phyloP scores from a whole-genome alignment of 2,797 vertebrate genomes.

The Tapera naevia region DNA sequence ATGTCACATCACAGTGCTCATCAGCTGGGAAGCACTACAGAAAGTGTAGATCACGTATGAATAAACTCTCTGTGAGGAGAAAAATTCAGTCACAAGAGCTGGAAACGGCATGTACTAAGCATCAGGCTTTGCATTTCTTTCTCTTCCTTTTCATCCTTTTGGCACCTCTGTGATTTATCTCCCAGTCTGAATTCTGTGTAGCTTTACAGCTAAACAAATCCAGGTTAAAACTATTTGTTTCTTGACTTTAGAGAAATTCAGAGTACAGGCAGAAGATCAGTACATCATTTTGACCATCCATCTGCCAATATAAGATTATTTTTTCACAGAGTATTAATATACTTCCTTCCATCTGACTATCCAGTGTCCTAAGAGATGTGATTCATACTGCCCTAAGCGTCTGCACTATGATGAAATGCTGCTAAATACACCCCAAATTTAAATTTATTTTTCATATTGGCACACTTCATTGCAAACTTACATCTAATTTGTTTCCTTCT shows the following conservation, averaged over 20 bases:
- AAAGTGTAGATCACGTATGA: not conserved
- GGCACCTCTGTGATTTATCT: not conserved
- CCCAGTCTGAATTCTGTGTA: not conserved
- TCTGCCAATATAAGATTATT: not conserved
- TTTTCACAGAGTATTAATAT: not conserved
- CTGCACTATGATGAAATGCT: not conserved
- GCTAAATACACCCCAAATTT: not conserved
- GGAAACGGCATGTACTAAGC: not conserved
- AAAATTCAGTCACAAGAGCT: not conserved
- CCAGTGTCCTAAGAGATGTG: not conserved
- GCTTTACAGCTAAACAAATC: conserved; percentile 20
- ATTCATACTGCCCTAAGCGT: not conserved
- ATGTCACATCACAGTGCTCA: not conserved
- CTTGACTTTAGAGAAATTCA: not conserved
- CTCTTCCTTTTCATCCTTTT: not conserved
- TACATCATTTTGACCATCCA: not conserved
- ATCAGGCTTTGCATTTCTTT: not conserved
- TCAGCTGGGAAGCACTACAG: not conserved
- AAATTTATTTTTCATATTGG: not conserved
- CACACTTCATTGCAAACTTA: not conserved
- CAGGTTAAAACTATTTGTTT: not conserved
- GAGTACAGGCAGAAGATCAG: not conserved
- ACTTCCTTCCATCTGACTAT: not conserved
- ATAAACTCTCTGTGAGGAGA: not conserved
- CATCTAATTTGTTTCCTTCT: not conserved